Evolutionary conservation across 2,797 vertebrate genomes (phyloP), one percentile per base, ranked within the genome.

Genomic region (Coccyzus lansbergi): DNA sequence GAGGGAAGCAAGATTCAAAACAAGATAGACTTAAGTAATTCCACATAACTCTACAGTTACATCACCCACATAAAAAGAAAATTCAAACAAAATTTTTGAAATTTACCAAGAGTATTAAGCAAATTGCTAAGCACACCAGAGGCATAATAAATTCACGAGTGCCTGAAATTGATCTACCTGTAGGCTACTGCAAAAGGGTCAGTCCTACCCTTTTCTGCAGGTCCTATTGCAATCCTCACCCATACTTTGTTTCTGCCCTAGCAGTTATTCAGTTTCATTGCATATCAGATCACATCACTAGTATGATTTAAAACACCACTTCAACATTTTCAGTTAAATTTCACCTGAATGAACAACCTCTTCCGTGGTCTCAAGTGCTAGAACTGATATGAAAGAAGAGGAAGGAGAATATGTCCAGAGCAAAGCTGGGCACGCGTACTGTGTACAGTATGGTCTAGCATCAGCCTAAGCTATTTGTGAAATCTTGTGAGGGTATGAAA

Each of bases 141-240:
- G 7, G 34, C 29, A 31, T 42, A 79, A 64, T 40, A 86, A 79
- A 79, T 49, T 70, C 40, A 59, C n/a, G 63, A 4, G 29, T 69
- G 15, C 38, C 29, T 80, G 55, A 40, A 84, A 93, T 14, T 72
- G 70, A 71, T 88, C 63, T 88, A 55, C 70, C 86, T 59, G 31
- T 28, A 87, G 86, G 70, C 84, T 94, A 80, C 64, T 74, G 59
- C 55, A 65, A 74, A 93, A 14, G 4, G 25, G 46, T 24, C 60
- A 60, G 42, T 75, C 62, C 60, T 86, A 89, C 56, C n/a, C 76
- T 87, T 93, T 90, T 91, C 64, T 77, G 26, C 29, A 86, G 55
- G 44, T 82, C 33, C 19, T 65, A 0, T 33, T 84, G 59, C 71
- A 89, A 60, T 59, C 59, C 62, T 65, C n/a, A 26, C 42, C 38